These are phyloP conservation scores for Etheostoma cragini DNA, from an alignment of 2,113 vertebrate species.

Conservation along the genomic window DNA sequence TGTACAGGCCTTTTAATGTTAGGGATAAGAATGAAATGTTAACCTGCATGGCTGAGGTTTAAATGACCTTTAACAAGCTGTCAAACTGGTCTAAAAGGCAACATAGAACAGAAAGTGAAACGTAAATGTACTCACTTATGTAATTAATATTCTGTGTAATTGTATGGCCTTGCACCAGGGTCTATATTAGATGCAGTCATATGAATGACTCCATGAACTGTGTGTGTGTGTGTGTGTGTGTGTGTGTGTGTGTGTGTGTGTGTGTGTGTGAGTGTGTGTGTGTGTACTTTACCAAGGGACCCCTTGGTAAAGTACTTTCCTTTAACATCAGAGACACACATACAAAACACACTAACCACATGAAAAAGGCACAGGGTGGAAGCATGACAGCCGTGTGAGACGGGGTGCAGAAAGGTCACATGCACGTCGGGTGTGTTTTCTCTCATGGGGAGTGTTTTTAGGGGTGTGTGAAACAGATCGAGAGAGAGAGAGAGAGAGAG, in stretches of 20 bases:
- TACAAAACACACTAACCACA: slow-evolving; percentile 28
- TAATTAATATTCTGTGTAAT: neutral
- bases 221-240: neutral
- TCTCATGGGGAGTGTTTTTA: neutral
- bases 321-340: slow-evolving; percentile 27
- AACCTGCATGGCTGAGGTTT: slow-evolving; percentile 11
- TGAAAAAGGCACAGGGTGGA: slow-evolving; percentile 10
- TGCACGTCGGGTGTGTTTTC: slow-evolving; percentile 16
- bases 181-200: neutral
- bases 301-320: neutral
- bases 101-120: slow-evolving; percentile 60
- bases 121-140: neutral
- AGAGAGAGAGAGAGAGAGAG: slow-evolving; percentile 39
- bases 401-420: slow-evolving; percentile 26
- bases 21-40: neutral
- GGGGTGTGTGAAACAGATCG: slow-evolving; percentile 35
- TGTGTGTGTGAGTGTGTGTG: neutral
- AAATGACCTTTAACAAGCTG: slow-evolving; percentile 28
- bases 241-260: neutral
- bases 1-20: neutral
- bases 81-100: neutral
- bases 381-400: slow-evolving; percentile 1
- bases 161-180: neutral
- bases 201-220: neutral
- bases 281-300: neutral